Conservation (phyloP, 2,113 vertebrate species). For the Cacatua alba region DNA sequence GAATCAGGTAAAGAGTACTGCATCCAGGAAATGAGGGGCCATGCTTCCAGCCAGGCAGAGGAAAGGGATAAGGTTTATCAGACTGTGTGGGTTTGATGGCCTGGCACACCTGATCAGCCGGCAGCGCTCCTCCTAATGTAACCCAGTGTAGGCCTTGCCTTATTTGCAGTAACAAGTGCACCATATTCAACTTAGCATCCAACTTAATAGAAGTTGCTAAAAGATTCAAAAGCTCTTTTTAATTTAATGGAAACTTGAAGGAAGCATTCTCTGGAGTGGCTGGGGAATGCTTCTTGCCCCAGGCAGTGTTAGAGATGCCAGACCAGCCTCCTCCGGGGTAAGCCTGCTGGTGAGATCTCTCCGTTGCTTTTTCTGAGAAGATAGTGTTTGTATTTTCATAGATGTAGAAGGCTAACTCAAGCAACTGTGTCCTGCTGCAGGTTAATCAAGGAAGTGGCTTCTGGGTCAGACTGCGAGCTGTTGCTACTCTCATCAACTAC, state of each 20-base stretch:
- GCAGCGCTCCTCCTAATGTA: neutral
- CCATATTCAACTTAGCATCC: neutral
- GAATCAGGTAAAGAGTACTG: neutral
- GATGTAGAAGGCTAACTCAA: neutral
- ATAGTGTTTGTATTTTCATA: neutral
- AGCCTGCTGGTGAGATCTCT: neutral
- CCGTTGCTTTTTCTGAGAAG: neutral
- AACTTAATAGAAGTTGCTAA: neutral
- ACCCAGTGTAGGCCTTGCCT: neutral
- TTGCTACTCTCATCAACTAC: neutral
- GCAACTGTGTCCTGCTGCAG: neutral
- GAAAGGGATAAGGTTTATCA: neutral
- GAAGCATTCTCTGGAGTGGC: neutral
- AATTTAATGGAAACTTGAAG: neutral
- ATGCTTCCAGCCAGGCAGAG: neutral
- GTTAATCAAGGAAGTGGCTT: neutral
- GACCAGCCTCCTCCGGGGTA: neutral
- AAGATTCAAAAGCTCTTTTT: neutral
- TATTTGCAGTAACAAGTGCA: neutral
- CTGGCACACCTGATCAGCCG: neutral
- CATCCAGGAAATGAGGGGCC: rapidly evolving
- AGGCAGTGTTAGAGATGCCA: neutral
- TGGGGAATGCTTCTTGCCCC: neutral
- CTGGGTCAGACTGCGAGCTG: neutral
- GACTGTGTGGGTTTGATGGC: neutral